Base-by-base conservation (phyloP, 2,113 vertebrate genomes). In the Oostethus manadensis region DNA sequence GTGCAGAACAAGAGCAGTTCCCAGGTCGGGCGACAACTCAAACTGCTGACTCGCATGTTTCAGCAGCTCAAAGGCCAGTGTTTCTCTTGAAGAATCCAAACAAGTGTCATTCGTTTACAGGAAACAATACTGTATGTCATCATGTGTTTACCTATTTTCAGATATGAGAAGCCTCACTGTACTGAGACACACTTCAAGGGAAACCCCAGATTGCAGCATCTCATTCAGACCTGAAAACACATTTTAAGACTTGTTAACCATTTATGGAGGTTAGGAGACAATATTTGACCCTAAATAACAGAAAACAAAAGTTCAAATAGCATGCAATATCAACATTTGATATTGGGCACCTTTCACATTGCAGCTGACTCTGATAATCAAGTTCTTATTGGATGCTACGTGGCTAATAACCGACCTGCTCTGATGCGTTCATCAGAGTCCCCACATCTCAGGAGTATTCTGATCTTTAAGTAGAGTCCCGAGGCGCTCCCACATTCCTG, bases 391-490 rank as follows among this genome's bases (percentile, higher is more conserved):
- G 45, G 68, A 76, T 65, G 42, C 67, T 48, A 56, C 9, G 20
- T 51, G 16, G 29, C 11, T 64, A 50, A 60, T 63, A 58, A 76
- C 85, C 85, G 83, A 97, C 95, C 93, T 86, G 83, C 84, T 75
- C 67, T 85, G 71, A 97, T 64, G 26, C 82, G 81, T 80, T 89
- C 85, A 73, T 96, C 91, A 64, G 86, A 60, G 56, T 80, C 77
- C 65, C 72, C 61, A 20, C 83, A 82, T 80, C 71, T 90, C 82
- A 94, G 76, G 71, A 99, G 88, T 69, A 98, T 93, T 87, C 84
- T 90, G 65, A 94, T 81, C 86, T 93, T 94, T 75, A 98, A 77
- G 83, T 89, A 93, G 78, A 94, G 60, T 2, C 95, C 96, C 71
- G 83, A 83, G 61, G 89, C 82, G 57, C 89, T 89, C 47, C 89